phyloP scores from a whole-genome alignment of 2,797 vertebrate species.

The Tokudaia tokunoshimensis region DNA sequence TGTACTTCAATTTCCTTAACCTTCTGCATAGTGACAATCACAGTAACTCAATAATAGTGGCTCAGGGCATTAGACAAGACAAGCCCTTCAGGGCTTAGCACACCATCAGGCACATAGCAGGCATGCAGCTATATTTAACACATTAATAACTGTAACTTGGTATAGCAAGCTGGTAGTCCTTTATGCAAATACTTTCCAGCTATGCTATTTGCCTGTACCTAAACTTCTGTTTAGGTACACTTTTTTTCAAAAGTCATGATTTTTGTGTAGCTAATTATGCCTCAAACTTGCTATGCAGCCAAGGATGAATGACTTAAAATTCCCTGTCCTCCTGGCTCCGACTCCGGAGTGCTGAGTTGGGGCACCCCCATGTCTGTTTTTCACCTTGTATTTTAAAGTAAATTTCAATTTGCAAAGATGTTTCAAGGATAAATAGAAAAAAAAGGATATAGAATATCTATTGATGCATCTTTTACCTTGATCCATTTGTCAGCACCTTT shows the following conservation, averaged over 20 bases:
- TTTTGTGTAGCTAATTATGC: not conserved
- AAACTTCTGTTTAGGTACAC: not conserved
- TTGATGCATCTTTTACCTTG: not conserved
- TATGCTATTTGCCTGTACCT: not conserved
- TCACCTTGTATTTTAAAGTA: conserved; percentile 60
- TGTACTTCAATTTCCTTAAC: conserved; percentile 9
- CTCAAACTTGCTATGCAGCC: not conserved
- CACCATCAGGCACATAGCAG: not conserved
- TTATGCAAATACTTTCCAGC: not conserved
- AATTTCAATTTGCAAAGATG: conserved; percentile 34
- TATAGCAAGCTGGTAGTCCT: conserved; percentile 8
- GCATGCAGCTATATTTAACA: not conserved
- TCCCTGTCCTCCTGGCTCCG: not conserved
- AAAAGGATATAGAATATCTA: not conserved
- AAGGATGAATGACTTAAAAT: not conserved
- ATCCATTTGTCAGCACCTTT: not conserved
- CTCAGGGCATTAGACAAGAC: not conserved
- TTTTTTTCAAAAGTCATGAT: not conserved
- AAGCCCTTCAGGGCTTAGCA: not conserved
- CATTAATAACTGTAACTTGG: conserved; percentile 3
- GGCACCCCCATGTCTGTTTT: not conserved
- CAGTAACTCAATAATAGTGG: not conserved
- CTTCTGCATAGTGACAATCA: not conserved
- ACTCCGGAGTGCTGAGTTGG: not conserved
- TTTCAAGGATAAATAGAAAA: not conserved